phyloP scores from a whole-genome alignment of 2,113 vertebrate species.

The Candoia aspera region DNA sequence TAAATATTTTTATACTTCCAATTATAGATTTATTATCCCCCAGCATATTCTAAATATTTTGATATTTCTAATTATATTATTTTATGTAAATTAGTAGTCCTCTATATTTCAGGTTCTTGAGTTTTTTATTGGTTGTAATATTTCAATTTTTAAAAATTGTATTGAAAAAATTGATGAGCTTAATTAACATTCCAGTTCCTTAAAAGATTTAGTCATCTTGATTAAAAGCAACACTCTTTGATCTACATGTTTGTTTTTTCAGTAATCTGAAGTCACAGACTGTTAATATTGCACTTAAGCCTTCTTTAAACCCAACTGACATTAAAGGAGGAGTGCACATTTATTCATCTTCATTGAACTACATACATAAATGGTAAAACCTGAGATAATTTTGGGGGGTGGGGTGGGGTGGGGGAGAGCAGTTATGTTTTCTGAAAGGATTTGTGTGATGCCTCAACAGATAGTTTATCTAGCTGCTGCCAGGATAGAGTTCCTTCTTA shows the following conservation, averaged over 20 bases:
- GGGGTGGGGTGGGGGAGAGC: not conserved
- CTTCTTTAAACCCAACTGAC: not conserved
- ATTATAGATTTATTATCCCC: not conserved
- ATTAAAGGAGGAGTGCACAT: not conserved
- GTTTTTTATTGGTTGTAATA: not conserved
- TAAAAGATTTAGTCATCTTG: slow-evolving; percentile 5
- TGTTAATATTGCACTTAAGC: slow-evolving; percentile 11
- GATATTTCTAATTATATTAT: not conserved
- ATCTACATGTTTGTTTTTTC: slow-evolving; percentile 1
- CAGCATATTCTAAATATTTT: not conserved
- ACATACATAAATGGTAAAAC: not conserved
- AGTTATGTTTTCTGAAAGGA: not conserved
- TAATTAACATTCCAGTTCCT: slow-evolving; percentile 17
- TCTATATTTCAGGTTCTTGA: not conserved
- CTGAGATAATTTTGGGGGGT: slow-evolving; percentile 1
- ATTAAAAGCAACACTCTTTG: slow-evolving; percentile 18
- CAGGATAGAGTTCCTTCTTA: not conserved
- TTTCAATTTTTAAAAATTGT: not conserved
- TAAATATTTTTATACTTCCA: not conserved
- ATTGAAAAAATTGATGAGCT: not conserved
- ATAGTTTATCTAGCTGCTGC: slow-evolving; percentile 8
- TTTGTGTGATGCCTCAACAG: slow-evolving; percentile 5
- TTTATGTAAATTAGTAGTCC: not conserved
- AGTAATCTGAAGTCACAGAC: slow-evolving; percentile 6
- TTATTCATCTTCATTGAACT: slow-evolving; percentile 7